Percentiles rank a stretch among this genome's conserved stretches.
Conservation (phyloP, 2,113 vertebrate species). For the Myrmecobius fasciatus region DNA sequence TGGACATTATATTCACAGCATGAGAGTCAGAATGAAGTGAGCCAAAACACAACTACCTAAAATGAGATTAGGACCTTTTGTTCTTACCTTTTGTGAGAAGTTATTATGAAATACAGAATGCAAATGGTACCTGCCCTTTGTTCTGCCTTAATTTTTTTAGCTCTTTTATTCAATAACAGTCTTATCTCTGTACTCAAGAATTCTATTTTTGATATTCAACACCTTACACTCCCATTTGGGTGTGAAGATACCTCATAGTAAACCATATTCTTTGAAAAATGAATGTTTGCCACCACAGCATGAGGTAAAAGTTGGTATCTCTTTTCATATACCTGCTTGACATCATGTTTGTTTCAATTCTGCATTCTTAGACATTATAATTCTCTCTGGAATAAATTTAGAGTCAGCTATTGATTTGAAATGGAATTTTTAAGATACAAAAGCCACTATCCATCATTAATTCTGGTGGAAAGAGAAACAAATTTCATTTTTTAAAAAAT, state of each 20-base stretch:
- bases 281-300: neutral
- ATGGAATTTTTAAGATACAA: neutral
- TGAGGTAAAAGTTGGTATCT: neutral
- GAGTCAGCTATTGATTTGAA: slow-evolving; percentile 13
- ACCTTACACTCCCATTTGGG: neutral
- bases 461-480: neutral
- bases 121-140: neutral
- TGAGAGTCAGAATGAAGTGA: neutral
- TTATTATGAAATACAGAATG: neutral
- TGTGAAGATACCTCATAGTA: neutral
- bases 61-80: neutral
- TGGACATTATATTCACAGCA: neutral
- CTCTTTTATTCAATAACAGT: neutral
- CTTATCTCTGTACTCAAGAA: neutral
- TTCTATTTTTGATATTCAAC: neutral
- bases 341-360: neutral
- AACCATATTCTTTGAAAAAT: neutral
- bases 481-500: neutral
- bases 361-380: neutral
- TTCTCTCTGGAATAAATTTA: neutral
- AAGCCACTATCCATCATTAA: neutral
- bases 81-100: neutral
- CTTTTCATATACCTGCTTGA: neutral
- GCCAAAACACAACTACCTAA: neutral
- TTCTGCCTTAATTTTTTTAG: neutral